Conservation (phyloP, 2,888 invertebrate species). For the Eupithecia inturbata region DNA sequence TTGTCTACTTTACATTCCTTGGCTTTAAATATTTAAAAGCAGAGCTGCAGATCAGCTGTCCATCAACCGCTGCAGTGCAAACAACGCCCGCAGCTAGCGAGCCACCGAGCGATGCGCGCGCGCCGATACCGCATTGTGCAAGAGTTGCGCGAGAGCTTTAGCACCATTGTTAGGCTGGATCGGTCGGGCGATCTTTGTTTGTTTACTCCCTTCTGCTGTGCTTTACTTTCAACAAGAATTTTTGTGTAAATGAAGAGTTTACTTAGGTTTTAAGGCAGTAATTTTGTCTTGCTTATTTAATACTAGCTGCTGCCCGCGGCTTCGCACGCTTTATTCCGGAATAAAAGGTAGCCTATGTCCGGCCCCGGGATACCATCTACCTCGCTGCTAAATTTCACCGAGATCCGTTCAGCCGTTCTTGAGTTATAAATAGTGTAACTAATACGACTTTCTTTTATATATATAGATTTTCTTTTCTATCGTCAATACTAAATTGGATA, state of each 20-base stretch:
- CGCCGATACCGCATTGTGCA: conserved; percentile 66
- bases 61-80: conserved; percentile 55
- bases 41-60: conserved; percentile 27
- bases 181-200: conserved; percentile 76
- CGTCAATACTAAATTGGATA: neutral
- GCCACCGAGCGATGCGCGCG: conserved; percentile 79
- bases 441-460: no score
- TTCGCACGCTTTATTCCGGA: no score
- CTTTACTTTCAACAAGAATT: conserved; percentile 11
- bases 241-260: neutral
- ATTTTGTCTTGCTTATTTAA: neutral
- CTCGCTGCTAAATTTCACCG: no score
- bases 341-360: no score
- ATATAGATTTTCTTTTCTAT: neutral
- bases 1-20: neutral
- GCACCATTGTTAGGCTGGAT: conserved; percentile 78
- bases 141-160: conserved; percentile 83
- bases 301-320: no score
- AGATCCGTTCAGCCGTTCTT: no score
- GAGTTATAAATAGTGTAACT: no score
- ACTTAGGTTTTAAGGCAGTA: neutral
- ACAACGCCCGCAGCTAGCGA: conserved; percentile 79
- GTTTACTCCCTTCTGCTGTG: conserved; percentile 61
- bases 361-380: no score
- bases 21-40: neutral